A percentile compares a stretch with the other conserved stretches of the same genome.
Conservation (phyloP, 2,113 vertebrate species). For the Crotophaga sulcirostris region DNA sequence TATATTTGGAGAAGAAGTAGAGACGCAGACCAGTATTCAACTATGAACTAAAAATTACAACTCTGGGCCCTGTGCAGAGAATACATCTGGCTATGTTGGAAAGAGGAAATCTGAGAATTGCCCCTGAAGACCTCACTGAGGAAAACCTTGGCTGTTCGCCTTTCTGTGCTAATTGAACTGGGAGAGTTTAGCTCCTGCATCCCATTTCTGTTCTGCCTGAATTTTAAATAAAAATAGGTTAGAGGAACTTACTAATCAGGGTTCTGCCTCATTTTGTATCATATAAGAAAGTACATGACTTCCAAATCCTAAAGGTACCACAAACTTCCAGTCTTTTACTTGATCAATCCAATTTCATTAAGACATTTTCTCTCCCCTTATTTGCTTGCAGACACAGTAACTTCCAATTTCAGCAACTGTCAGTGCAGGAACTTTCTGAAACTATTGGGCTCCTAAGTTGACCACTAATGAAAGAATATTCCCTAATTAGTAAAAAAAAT, state of each 20-base stretch:
- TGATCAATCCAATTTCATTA: not conserved
- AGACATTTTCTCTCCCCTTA: not conserved
- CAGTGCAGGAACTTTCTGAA: not conserved
- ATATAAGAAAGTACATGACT: not conserved
- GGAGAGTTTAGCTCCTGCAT: not conserved
- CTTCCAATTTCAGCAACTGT: not conserved
- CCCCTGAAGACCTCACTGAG: not conserved
- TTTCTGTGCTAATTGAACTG: conserved; percentile 40
- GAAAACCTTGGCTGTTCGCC: conserved; percentile 25
- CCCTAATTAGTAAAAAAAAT: not conserved
- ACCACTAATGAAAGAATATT: not conserved
- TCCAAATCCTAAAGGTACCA: not conserved
- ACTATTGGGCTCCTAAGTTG: not conserved
- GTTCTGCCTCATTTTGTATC: not conserved
- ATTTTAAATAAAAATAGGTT: conserved; percentile 44
- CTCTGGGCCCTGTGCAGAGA: not conserved
- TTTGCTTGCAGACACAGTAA: not conserved
- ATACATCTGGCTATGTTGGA: conserved; percentile 2
- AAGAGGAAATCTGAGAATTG: conserved; percentile 5
- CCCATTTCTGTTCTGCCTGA: conserved; percentile 27
- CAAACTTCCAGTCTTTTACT: not conserved
- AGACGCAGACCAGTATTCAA: not conserved
- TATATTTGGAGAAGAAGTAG: conserved; percentile 14
- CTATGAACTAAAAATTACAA: conserved; percentile 9
- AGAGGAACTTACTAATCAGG: conserved; percentile 9